Evolutionary conservation across 2,797 vertebrate species (phyloP).

Genomic region (Centroberyx gerrardi): DNA sequence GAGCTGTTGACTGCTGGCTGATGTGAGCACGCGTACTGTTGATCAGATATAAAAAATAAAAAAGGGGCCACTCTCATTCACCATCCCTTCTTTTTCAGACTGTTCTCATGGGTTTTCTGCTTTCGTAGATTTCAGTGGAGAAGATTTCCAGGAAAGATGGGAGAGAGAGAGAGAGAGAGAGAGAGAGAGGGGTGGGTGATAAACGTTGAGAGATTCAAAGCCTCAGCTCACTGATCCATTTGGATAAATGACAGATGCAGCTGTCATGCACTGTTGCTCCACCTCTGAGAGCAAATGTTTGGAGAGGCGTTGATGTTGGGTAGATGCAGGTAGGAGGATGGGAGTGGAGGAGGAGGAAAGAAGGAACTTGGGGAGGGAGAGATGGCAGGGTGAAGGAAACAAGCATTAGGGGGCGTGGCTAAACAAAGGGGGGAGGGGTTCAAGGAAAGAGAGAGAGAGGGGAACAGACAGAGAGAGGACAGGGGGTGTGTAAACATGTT

Average conservation of each 20-base stretch:
- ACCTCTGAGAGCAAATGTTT: too few species aligned
- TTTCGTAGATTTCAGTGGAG: background rate
- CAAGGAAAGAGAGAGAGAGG: conserved; percentile 14
- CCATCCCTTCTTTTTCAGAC: background rate
- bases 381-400: conserved; percentile 17
- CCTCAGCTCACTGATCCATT: too few species aligned
- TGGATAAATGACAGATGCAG: too few species aligned
- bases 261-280: too few species aligned
- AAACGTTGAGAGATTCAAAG: too few species aligned
- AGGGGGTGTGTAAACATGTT: conserved; percentile 70
- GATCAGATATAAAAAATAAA: background rate
- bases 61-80: background rate
- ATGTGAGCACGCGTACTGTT: conserved; percentile 14
- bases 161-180: too few species aligned
- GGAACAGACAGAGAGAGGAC: conserved; percentile 30
- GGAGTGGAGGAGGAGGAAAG: background rate
- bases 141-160: too few species aligned
- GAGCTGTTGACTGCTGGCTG: conserved; percentile 31
- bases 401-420: conserved; percentile 14
- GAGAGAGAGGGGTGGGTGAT: too few species aligned
- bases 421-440: conserved; percentile 35
- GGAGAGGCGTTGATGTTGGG: background rate
- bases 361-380: background rate
- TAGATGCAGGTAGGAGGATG: too few species aligned
- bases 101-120: background rate